Conservation (phyloP, 2,888 invertebrate species). For the Yponomeuta plumbellus region DNA sequence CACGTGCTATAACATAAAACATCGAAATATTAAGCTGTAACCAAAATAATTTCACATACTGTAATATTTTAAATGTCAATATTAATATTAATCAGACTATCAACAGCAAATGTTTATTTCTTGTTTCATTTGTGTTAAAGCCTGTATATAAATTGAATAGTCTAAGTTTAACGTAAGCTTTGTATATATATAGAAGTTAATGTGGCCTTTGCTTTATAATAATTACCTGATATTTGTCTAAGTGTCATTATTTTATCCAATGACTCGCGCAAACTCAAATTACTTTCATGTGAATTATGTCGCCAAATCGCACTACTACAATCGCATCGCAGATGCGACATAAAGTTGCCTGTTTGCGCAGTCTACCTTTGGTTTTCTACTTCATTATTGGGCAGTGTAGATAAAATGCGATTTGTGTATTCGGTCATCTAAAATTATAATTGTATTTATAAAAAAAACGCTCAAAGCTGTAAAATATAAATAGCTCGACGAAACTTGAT, state of each 20-base stretch:
- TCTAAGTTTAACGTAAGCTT: background rate
- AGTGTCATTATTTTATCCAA: background rate
- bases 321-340: background rate
- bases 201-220: conserved; percentile 13
- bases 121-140: conserved; percentile 8
- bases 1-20: background rate
- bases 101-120: background rate
- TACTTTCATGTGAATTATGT: background rate
- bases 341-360: background rate
- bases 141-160: conserved; percentile 7
- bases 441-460: conserved; percentile 23
- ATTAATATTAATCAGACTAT: conserved; percentile 3
- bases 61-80: conserved; percentile 6
- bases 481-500: conserved; percentile 55
- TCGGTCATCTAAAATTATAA: background rate
- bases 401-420: background rate
- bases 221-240: conserved; percentile 1
- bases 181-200: conserved; percentile 12
- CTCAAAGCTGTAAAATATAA: conserved; percentile 66
- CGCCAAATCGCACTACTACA: background rate
- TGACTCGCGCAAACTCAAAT: too few species aligned
- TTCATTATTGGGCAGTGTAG: too few species aligned
- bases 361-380: background rate
- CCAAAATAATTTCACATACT: conserved; percentile 3
- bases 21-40: conserved; percentile 11